These are phyloP conservation scores for Trachelus stipa DNA, from an alignment of 2,888 invertebrate genomes.

Conservation along the genomic window DNA sequence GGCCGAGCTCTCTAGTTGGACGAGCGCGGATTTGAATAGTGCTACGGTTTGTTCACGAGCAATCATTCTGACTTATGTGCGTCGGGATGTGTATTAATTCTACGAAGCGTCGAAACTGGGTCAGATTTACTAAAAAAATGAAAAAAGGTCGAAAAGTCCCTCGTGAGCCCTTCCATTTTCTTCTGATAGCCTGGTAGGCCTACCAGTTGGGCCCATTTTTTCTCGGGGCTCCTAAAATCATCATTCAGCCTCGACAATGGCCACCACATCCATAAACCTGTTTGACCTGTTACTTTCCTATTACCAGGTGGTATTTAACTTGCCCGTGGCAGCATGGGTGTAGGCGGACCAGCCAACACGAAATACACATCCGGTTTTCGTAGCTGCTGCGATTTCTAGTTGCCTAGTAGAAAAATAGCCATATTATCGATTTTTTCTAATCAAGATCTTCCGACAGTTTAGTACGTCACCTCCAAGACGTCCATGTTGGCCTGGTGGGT, in stretches of 20 bases:
- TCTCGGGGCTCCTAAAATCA: slow-evolving; percentile 46
- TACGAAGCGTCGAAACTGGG: neutral
- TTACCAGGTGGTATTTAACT: slow-evolving; percentile 41
- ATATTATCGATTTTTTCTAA: slow-evolving; percentile 55
- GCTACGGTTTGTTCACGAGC: neutral
- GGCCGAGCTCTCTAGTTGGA: neutral
- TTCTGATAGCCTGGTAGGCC: slow-evolving; percentile 50
- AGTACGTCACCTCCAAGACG: slow-evolving; percentile 36
- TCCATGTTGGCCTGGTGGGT: slow-evolving; percentile 47
- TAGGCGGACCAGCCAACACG: slow-evolving; percentile 13
- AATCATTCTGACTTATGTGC: neutral
- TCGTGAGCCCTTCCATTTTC: slow-evolving; percentile 28
- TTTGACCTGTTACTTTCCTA: slow-evolving; percentile 46
- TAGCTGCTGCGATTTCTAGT: slow-evolving; percentile 41
- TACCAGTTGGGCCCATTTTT: slow-evolving; percentile 52
- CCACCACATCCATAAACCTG: slow-evolving; percentile 12
- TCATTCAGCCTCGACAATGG: slow-evolving; percentile 23
- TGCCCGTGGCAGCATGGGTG: slow-evolving; percentile 35
- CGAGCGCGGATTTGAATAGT: neutral
- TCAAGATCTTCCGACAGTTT: slow-evolving; percentile 34
- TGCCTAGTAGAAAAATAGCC: slow-evolving; percentile 57
- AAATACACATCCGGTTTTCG: slow-evolving; percentile 26
- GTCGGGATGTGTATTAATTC: neutral
- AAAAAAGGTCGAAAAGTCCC: neutral
- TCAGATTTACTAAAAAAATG: neutral